phyloP scores from a whole-genome alignment of 1,140 invertebrate species.

The Gyrodactylus salaris region DNA sequence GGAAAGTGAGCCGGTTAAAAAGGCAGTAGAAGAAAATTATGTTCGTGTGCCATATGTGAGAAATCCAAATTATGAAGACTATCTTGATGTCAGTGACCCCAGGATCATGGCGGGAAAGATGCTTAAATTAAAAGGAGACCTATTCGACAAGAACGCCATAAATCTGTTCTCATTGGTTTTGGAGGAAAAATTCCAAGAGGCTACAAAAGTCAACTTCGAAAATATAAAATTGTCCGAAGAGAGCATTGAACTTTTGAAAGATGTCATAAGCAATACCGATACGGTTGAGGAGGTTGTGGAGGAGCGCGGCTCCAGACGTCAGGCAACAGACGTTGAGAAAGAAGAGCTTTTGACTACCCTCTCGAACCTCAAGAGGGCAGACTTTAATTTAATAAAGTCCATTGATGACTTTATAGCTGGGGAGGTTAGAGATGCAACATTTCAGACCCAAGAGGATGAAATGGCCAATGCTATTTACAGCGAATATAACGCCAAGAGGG shows the following conservation, averaged over 20 bases:
- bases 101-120: neutral
- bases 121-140: neutral
- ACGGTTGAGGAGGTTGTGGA: neutral
- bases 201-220: neutral
- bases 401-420: neutral
- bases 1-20: neutral
- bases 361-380: neutral
- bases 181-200: neutral
- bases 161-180: neutral
- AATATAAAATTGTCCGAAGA: neutral
- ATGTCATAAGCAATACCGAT: neutral
- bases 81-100: neutral
- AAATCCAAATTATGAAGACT: neutral
- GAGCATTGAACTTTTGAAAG: neutral
- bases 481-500: neutral
- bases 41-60: neutral
- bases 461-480: neutral
- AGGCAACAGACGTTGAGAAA: neutral
- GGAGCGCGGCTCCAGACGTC: neutral
- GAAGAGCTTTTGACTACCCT: neutral
- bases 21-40: neutral
- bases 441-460: neutral
- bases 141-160: neutral
- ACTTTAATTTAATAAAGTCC: neutral
- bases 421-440: neutral